These are phyloP conservation scores for Lepetodrilus schrolli DNA, from an alignment of 2,888 invertebrate genomes.

Conservation along the genomic window DNA sequence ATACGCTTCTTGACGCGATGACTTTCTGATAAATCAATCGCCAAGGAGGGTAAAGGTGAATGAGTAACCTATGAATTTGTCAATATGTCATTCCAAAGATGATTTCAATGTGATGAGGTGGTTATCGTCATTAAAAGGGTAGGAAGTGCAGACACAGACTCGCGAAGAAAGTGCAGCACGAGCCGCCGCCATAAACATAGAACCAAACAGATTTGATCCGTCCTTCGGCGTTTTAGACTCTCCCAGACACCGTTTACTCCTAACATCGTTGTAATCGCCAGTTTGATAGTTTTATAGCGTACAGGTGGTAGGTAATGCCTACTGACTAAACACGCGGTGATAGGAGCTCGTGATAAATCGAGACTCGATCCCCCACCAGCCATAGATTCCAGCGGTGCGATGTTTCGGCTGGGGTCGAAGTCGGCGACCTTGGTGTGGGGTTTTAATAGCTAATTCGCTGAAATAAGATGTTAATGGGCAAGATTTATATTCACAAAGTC, in stretches of 20 bases:
- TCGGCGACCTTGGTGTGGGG: not conserved
- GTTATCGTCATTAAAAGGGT: no score
- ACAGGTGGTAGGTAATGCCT: slow-evolving; percentile 21
- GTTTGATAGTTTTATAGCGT: slow-evolving; percentile 17
- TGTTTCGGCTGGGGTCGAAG: not conserved
- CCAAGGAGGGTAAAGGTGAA: not conserved
- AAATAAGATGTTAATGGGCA: not conserved
- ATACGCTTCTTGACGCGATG: not conserved
- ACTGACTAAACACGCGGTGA: slow-evolving; percentile 16
- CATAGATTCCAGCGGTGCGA: not conserved
- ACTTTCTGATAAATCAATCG: slow-evolving; percentile 23
- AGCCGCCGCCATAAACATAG: no score
- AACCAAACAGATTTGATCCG: not conserved
- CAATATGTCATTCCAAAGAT: not conserved
- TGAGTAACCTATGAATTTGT: not conserved
- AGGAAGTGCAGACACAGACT: no score
- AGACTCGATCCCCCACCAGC: no score
- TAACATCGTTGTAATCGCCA: slow-evolving; percentile 9
- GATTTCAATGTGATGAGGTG: no score
- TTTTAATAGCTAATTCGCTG: not conserved
- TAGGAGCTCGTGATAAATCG: slow-evolving; percentile 12
- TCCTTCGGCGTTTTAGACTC: not conserved
- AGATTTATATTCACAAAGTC: not conserved
- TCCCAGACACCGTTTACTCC: not conserved
- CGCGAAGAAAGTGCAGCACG: no score